phyloP scores from a whole-genome alignment of 1,140 invertebrate genomes.

The Xylocopa sonorina region DNA sequence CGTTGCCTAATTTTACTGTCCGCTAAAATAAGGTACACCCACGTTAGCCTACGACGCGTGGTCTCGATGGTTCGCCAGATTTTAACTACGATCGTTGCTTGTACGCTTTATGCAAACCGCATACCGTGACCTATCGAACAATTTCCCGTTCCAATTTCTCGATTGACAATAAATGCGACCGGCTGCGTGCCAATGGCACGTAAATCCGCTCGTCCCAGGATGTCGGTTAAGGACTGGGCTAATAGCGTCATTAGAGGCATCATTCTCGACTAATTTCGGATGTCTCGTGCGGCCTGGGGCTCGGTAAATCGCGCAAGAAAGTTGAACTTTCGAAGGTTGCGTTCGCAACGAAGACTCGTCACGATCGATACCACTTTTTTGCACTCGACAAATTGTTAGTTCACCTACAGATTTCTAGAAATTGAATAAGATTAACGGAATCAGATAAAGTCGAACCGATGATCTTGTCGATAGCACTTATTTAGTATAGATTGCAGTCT shows the following conservation, averaged over 20 bases:
- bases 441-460: not conserved
- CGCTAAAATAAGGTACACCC: not conserved
- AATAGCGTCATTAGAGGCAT: constrained; percentile 32
- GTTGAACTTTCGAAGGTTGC: not conserved
- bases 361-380: too few species aligned
- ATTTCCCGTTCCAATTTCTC: constrained; percentile 41
- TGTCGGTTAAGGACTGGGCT: constrained; percentile 48
- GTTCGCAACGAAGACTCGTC: not conserved
- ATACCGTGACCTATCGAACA: not conserved
- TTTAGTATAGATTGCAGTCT: not conserved
- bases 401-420: not conserved
- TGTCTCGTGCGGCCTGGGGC: not conserved
- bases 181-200: constrained; percentile 21
- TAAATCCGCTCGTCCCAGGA: constrained; percentile 37
- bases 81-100: not conserved
- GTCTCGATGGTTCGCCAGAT: too few species aligned
- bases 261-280: constrained; percentile 41
- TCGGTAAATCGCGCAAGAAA: constrained; percentile 6
- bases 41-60: not conserved
- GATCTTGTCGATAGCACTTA: not conserved
- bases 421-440: not conserved
- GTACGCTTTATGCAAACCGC: not conserved
- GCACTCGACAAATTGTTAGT: too few species aligned
- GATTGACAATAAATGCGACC: constrained; percentile 41
- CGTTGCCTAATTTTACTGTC: not conserved